Base-by-base conservation (phyloP, 1,140 invertebrate genomes). In the Pseudomyrmex pallidus region DNA sequence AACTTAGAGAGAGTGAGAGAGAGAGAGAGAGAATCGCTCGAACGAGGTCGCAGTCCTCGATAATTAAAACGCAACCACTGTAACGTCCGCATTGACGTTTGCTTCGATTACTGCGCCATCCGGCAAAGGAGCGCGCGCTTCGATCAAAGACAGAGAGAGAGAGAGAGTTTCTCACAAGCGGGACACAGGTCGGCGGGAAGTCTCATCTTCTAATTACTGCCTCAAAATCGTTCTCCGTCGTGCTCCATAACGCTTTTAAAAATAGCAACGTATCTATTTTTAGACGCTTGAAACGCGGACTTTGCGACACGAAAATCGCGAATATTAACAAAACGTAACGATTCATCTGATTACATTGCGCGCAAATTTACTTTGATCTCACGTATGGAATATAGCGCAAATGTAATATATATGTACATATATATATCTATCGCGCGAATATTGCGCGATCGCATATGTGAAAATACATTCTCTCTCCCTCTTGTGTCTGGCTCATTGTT, bases 31-130 rank as follows among this genome's bases (percentile, higher is more conserved):
- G 1, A 61, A n/a, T 20, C 46, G 48, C 3, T 22, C 44, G 15
- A 72, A 44, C 20, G 46, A 59, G 48, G 22, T 10, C 17, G 44
- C 54, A 48, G 66, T 80, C 54, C 2, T 59, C 66, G 66, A 80
- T 80, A 80, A 80, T 80, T 80, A 70, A 80, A 80, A 80, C 54
- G 66, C 66, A 80, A 80, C 76, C 76, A 80, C 76, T 80, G 64
- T 72, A 72, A 80, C 66, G 66, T 80, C 76, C 44, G 66, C 76
- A 80, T 80, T 80, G 76, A 80, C 66, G 35, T 72, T 72, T 70
- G 3, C 76, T 70, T 12, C 15, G 20, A 72, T 48, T 59, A 72
- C 66, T 59, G 44, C 52, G 25, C 50, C 25, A 66, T 35, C 46
- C 64, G 4, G 20, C 54, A 80, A 80, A 72, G 44, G 54, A 72